Evolutionary conservation across 2,113 vertebrate genomes (phyloP), one percentile per base, ranked within the genome.

Genomic region (Pteruthius melanotis): DNA sequence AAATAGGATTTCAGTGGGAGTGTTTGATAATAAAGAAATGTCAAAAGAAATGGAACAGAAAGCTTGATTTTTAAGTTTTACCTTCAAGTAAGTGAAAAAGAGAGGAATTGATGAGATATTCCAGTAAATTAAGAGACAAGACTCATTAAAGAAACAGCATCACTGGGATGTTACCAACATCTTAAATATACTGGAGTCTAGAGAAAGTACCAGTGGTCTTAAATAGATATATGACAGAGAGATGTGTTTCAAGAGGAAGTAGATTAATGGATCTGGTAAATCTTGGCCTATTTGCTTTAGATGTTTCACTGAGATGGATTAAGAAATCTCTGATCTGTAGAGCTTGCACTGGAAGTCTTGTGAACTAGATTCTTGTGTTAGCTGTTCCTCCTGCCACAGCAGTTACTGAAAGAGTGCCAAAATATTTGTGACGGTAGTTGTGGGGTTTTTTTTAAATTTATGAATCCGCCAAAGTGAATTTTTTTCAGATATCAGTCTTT

Each of bases 401-500:
- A 69, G 35, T 63, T 65, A 52, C 50, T 52, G 33, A 72, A 59
- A 77, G 31, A 74, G 20, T 63, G 35, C 13, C 81, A 90, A 39
- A 77, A 44, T 68, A 50, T 68, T 45, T 70, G 39, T 59, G 68
- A 37, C 30, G 33, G 31, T n/a, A 65, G 9, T 64, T 64, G 30
- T 61, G 52, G 27, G 11, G 0, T 0, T 17, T n/a, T 56, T 42
- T 42, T 53, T 40, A 3, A 35, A n/a, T 69, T 61, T 63, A 7
- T 30, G 27, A 18, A 3, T 61, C 65, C 82, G 27, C 24, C 13
- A 60, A 28, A 84, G 23, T 24, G 15, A 82, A 6, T 84, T 87
- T 89, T 84, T 94, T 63, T 40, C 27, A 45, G n/a, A 37, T 74
- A 15, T 24, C 64, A 37, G 33, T 37, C 35, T 87, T 70, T 70